phyloP scores from a whole-genome alignment of 2,113 vertebrate genomes.

The Okapia johnstoni region DNA sequence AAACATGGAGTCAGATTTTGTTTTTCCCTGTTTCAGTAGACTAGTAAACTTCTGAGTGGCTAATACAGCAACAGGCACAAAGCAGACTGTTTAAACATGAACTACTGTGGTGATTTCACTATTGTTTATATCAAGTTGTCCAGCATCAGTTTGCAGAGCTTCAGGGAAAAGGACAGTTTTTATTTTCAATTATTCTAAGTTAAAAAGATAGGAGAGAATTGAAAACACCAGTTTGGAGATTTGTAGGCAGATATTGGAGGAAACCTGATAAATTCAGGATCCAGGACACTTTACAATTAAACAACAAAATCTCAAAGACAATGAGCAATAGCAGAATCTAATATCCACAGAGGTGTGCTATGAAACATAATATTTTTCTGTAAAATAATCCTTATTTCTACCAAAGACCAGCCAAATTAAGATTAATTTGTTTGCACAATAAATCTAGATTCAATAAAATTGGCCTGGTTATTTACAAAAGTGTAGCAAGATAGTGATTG shows the following conservation, averaged over 20 bases:
- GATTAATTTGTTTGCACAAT: neutral
- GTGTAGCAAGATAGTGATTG: neutral
- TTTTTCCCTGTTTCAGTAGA: neutral
- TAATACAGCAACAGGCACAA: no score
- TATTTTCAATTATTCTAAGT: neutral
- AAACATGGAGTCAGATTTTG: neutral
- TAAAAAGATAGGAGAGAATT: neutral
- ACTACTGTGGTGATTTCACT: neutral
- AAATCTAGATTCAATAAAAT: neutral
- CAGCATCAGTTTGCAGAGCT: neutral
- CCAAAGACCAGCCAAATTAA: neutral
- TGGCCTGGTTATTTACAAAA: neutral
- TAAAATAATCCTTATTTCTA: neutral
- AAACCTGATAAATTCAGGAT: neutral
- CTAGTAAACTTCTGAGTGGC: neutral
- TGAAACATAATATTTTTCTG: neutral
- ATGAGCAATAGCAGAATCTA: neutral
- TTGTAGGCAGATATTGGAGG: neutral
- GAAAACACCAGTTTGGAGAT: neutral
- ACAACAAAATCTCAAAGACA: neutral
- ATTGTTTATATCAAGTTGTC: neutral
- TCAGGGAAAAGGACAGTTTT: neutral
- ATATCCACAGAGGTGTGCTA: neutral
- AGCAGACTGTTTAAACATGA: neutral
- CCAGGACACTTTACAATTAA: neutral